These are phyloP conservation scores for Cataglyphis rosenhaueri DNA, from an alignment of 2,888 invertebrate species.

Conservation along the genomic window DNA sequence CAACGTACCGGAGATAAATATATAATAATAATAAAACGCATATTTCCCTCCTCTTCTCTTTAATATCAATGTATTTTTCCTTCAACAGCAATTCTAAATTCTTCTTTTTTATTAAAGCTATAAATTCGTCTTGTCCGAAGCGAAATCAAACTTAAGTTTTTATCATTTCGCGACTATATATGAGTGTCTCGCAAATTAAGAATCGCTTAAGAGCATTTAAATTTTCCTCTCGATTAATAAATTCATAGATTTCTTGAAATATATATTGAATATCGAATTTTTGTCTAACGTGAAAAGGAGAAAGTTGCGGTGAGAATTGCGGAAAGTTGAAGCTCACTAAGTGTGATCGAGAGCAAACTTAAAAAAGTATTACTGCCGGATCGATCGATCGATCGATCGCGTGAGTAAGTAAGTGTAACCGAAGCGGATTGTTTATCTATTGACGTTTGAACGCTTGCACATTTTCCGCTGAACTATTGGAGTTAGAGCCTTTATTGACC, in stretches of 20 bases:
- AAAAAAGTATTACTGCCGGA: constrained; percentile 14
- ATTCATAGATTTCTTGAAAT: not conserved
- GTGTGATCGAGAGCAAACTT: not conserved
- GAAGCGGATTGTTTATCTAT: constrained; percentile 52
- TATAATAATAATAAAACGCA: constrained; percentile 28
- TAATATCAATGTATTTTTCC: constrained; percentile 29
- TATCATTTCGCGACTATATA: not conserved
- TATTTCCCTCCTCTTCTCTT: constrained; percentile 23
- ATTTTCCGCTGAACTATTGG: constrained; percentile 58
- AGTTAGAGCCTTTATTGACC: constrained; percentile 54
- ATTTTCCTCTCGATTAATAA: not conserved
- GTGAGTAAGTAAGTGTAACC: constrained; percentile 2
- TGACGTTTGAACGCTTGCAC: constrained; percentile 57
- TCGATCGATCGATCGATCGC: constrained; percentile 38
- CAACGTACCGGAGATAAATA: constrained; percentile 57
- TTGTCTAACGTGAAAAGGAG: not conserved
- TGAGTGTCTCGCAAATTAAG: not conserved
- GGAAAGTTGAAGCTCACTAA: not conserved
- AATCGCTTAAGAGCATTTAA: not conserved
- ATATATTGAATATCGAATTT: not conserved
- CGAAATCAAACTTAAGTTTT: not conserved
- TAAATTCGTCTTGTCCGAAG: constrained; percentile 4
- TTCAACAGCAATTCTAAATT: constrained; percentile 3
- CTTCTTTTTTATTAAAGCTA: not conserved
- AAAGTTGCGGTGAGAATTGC: not conserved